Conservation (phyloP, 2,797 vertebrate genomes). For the Catamblyrhynchus diadema region DNA sequence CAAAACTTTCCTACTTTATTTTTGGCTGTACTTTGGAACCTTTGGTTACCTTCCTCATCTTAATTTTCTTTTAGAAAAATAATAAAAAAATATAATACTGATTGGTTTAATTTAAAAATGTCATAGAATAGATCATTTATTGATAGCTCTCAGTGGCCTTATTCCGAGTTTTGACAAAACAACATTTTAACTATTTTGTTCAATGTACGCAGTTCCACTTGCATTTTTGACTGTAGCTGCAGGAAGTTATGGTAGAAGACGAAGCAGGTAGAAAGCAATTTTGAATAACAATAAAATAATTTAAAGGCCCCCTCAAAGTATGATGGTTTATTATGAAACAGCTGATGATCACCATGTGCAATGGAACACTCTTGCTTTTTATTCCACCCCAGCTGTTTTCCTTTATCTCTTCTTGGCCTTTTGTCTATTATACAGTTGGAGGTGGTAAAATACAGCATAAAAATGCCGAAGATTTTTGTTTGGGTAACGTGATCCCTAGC, state of each 20-base stretch:
- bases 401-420: slow-evolving; percentile 20
- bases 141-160: not conserved
- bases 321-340: not conserved
- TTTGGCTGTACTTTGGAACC: not conserved
- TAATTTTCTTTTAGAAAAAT: not conserved
- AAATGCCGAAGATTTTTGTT: slow-evolving; percentile 56
- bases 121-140: not conserved
- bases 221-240: not conserved
- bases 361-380: slow-evolving; percentile 19
- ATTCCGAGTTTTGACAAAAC: not conserved
- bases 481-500: slow-evolving; percentile 6
- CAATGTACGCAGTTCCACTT: not conserved
- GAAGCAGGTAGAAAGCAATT: not conserved
- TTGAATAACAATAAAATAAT: not conserved
- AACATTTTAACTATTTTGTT: not conserved
- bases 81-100: not conserved
- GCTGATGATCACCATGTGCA: slow-evolving; percentile 24
- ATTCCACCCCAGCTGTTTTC: slow-evolving; percentile 55
- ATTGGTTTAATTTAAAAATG: not conserved
- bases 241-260: not conserved
- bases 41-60: not conserved
- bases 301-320: not conserved
- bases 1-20: not conserved
- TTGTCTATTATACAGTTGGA: slow-evolving; percentile 34
- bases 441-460: slow-evolving; percentile 21